These are phyloP conservation scores for Spinus olivaceus DNA, from an alignment of 2,797 vertebrate species.

Conservation along the genomic window DNA sequence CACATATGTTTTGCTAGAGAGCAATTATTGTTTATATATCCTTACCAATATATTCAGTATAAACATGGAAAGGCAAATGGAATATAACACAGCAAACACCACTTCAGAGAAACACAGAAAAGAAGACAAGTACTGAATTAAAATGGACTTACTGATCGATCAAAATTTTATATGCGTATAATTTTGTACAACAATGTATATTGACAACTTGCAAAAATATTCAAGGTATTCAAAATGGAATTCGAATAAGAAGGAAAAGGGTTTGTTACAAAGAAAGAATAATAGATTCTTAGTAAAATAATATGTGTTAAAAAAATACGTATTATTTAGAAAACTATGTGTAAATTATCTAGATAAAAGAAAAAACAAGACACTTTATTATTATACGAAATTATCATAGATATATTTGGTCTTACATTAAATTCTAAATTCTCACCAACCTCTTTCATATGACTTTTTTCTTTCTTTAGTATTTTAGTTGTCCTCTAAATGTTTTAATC, in stretches of 20 bases:
- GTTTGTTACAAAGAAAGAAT: neutral
- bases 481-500: neutral
- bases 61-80: neutral
- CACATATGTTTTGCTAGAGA: neutral
- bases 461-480: neutral
- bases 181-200: neutral
- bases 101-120: neutral
- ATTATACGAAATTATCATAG: neutral
- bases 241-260: neutral
- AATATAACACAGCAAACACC: neutral
- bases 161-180: neutral
- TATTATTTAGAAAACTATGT: neutral
- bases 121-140: neutral
- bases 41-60: neutral
- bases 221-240: neutral
- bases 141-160: neutral
- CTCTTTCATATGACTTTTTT: neutral
- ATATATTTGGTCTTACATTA: neutral
- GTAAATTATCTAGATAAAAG: neutral
- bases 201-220: neutral
- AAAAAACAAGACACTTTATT: neutral
- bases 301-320: no score
- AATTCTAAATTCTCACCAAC: neutral
- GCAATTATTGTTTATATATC: neutral
- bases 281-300: neutral